These are phyloP conservation scores for Mythimna impura DNA, from an alignment of 2,888 invertebrate species.

Conservation along the genomic window DNA sequence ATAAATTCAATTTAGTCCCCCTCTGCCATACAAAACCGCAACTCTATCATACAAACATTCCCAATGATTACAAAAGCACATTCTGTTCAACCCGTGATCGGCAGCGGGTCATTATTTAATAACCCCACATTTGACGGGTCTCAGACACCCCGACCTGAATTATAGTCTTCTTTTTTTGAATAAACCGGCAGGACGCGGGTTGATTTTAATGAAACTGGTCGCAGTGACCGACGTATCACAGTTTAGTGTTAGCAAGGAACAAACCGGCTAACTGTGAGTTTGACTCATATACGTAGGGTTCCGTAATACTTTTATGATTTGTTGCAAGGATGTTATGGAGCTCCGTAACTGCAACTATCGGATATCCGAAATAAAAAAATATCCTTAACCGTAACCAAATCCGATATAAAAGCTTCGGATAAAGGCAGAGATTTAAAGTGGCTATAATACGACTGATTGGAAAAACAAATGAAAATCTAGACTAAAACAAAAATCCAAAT, in stretches of 20 bases:
- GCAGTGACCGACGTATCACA: constrained; percentile 30
- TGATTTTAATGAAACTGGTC: constrained; percentile 59
- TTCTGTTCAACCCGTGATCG: constrained; percentile 63
- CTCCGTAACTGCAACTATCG: too few species aligned
- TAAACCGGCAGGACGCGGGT: constrained; percentile 74
- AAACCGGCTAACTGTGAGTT: too few species aligned
- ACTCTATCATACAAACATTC: constrained; percentile 47
- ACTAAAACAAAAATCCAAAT: too few species aligned
- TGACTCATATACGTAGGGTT: too few species aligned
- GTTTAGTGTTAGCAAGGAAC: constrained; percentile 53
- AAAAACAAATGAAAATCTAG: too few species aligned
- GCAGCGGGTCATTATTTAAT: constrained; percentile 85
- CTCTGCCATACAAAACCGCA: constrained; percentile 50
- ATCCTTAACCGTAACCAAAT: too few species aligned
- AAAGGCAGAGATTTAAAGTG: too few species aligned
- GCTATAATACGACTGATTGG: too few species aligned
- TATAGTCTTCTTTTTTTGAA: constrained; percentile 86
- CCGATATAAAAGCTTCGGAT: too few species aligned
- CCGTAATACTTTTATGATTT: too few species aligned
- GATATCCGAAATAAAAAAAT: too few species aligned
- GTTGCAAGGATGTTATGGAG: too few species aligned
- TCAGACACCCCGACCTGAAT: constrained; percentile 82
- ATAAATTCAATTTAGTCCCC: constrained; percentile 44
- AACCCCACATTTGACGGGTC: constrained; percentile 78
- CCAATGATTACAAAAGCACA: constrained; percentile 52